Conservation (phyloP, 2,888 invertebrate genomes). For the Eupithecia dodoneata region DNA sequence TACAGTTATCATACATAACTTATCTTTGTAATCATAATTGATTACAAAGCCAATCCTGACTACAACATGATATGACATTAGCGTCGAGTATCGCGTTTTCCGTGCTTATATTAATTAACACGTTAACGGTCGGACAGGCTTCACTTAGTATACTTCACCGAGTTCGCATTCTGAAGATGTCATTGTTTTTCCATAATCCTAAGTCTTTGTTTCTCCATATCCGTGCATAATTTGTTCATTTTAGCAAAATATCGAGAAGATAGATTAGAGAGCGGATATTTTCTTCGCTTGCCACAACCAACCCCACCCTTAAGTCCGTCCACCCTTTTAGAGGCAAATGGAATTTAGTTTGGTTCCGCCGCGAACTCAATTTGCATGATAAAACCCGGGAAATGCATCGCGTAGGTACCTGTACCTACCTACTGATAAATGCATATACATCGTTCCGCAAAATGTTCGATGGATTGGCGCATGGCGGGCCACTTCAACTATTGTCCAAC, state of each 20-base stretch:
- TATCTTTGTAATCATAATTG: no score
- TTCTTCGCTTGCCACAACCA: neutral
- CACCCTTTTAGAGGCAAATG: conserved; percentile 29
- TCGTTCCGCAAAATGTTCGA: neutral
- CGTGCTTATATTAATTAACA: no score
- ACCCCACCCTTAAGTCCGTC: conserved; percentile 7
- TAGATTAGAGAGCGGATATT: neutral
- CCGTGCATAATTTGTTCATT: neutral
- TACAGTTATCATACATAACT: no score
- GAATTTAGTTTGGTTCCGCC: conserved; percentile 32
- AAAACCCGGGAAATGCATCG: conserved; percentile 25
- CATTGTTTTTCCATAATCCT: neutral
- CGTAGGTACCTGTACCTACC: neutral
- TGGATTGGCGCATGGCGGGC: neutral
- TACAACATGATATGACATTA: neutral
- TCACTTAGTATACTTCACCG: neutral
- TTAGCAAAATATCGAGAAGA: neutral
- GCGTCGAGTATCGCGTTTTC: neutral
- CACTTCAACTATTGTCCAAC: neutral
- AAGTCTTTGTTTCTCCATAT: neutral
- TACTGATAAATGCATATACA: conserved; percentile 3
- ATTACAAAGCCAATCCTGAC: no score
- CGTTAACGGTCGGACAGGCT: neutral
- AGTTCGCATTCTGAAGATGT: neutral
- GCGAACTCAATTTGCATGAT: conserved; percentile 34